Evolutionary conservation across 2,888 invertebrate species (phyloP), one percentile per base, ranked within the genome.

Genomic region (Shargacucullia verbasci): DNA sequence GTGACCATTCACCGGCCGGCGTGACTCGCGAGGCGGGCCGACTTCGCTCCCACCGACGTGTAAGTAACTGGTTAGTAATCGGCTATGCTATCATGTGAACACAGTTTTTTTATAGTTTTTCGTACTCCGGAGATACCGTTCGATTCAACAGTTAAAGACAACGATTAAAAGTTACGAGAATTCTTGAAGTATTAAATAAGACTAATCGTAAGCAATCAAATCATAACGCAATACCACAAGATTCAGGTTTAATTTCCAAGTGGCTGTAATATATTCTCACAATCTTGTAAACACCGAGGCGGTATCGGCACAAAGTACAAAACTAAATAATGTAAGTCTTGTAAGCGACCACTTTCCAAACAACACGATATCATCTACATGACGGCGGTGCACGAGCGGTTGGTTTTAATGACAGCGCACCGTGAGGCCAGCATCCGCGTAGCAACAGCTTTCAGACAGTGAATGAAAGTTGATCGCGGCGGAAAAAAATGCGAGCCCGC

Each of bases 401-500:
- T 86, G 87, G 84, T 84, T 89, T 89, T 90, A 89, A 91, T 89
- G 89, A 86, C 90, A 83, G 87, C 84, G 83, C 86, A 83, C 83
- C 76, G 86, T 82, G 86, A 81, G 88, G 85, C 87, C 90, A 85
- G 90, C 88, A 91, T 94, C 93, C 93, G 93, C 92, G 80, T 94
- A 87, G 93, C 91, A 92, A 94, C 92, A 89, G 89, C 87, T 88
- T 89, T 89, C 89, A 88, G 89, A 85, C 84, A 82, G 84, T 88
- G 88, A 92, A 93, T 90, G 93, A 94, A 94, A 94, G 93, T 94
- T 92, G 89, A 90, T 89, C 88, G 82, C 79, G 81, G 82, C 82
- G 83, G 82, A 84, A 87, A 86, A 20, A 89, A 87, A 89, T 86
- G 84, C 83, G 84, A 85, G 80, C 81, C 79, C 77, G 72, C 62